Percentiles rank a stretch among this genome's conserved stretches.
Conservation (phyloP, 1,140 invertebrate species). For the Subanguina moxae region DNA sequence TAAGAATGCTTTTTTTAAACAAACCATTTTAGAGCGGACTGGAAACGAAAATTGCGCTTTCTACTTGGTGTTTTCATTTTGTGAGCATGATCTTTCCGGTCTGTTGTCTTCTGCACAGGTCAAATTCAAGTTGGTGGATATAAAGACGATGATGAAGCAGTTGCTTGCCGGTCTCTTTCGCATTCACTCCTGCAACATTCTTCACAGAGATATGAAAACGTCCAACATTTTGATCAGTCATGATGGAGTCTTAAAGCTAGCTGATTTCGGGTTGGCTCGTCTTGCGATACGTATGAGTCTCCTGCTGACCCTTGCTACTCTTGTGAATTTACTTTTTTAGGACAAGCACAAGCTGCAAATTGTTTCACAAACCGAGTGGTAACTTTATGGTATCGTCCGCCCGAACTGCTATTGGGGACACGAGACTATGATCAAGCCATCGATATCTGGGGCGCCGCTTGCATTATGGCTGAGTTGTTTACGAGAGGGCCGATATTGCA, state of each 20-base stretch:
- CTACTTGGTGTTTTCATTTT: constrained; percentile 96
- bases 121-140: constrained; percentile 88
- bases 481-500: constrained; percentile 75
- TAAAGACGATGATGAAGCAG: constrained; percentile 96
- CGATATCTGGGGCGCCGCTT: constrained; percentile 95
- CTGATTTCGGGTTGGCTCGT: constrained; percentile 64
- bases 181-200: constrained; percentile 47
- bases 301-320: not conserved
- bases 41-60: constrained; percentile 72
- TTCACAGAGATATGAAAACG: constrained; percentile 88
- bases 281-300: constrained; percentile 31
- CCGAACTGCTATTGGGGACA: constrained; percentile 81
- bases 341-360: constrained; percentile 15
- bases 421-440: constrained; percentile 91
- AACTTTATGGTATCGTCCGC: constrained; percentile 93
- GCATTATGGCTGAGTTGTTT: constrained; percentile 99
- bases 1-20: not conserved
- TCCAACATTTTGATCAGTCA: constrained; percentile 97
- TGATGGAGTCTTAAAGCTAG: constrained; percentile 72
- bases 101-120: constrained; percentile 90
- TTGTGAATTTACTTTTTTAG: not conserved
- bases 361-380: constrained; percentile 94
- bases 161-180: constrained; percentile 74
- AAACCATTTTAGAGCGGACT: constrained; percentile 71
- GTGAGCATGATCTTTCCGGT: constrained; percentile 96